A percentile compares a stretch with the other conserved stretches of the same genome.
These are phyloP conservation scores for Podargus strigoides DNA, from an alignment of 2,797 vertebrate genomes.

Conservation along the genomic window DNA sequence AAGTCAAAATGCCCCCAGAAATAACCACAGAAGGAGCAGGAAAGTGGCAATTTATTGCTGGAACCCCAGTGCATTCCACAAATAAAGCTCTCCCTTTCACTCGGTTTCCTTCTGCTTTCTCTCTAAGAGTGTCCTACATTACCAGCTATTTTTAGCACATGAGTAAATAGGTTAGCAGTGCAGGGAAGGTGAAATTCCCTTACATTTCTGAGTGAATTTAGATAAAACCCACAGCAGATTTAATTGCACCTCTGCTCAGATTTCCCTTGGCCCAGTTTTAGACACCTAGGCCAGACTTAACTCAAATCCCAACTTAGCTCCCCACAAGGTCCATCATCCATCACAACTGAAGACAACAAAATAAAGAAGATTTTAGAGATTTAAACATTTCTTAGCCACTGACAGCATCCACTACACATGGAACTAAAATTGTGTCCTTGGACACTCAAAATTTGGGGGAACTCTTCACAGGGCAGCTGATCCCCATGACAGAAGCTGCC, in stretches of 20 bases:
- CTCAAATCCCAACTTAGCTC: neutral
- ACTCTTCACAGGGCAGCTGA: neutral
- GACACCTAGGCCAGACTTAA: neutral
- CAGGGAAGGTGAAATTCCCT: slow-evolving; percentile 29
- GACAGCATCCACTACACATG: fast-evolving
- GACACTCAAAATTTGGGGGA: neutral
- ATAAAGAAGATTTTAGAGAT: neutral
- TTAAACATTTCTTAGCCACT: neutral
- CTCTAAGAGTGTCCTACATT: slow-evolving; percentile 31
- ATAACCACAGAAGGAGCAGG: neutral
- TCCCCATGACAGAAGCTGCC: neutral
- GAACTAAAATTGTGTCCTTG: neutral
- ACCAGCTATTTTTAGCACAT: slow-evolving; percentile 28
- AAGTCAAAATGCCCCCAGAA: neutral
- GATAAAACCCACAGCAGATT: neutral
- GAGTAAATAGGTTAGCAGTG: slow-evolving; percentile 25
- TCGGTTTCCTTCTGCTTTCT: neutral
- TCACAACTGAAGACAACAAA: neutral
- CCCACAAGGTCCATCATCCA: neutral
- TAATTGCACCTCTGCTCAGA: neutral
- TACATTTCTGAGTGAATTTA: neutral
- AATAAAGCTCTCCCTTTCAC: neutral
- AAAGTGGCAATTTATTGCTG: neutral
- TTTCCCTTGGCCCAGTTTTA: neutral
- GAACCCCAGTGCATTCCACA: neutral